Evolutionary conservation across 1,140 invertebrate genomes (phyloP), one percentile per base, ranked within the genome.

Genomic region (Meteorus sp.): DNA sequence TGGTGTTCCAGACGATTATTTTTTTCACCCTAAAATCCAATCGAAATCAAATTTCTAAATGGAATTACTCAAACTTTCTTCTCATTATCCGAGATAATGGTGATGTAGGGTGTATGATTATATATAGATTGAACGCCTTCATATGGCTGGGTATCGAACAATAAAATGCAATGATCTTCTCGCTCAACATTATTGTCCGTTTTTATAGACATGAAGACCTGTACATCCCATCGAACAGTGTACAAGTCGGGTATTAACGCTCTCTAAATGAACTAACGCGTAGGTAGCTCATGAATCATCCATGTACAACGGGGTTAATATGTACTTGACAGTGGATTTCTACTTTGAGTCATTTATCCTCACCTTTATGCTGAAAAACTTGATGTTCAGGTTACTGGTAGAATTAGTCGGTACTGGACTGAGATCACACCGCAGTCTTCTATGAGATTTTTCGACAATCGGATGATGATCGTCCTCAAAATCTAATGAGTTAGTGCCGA

Each of bases 301-400:
- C n/a, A 23, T 15, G n/a, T 17, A 50, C 47, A 31, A 31, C 33
- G 8, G 29, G 25, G 7, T 50, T 31, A 27, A 50, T 50, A 50
- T 7, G n/a, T 13, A 25, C 8, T 17, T 53, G 17, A 52, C 33
- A 39, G 25, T 41, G 17, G 11, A 1, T 43, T 43, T 20, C 11
- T 27, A 3, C 13, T 29, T 41, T 8, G n/a, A 15, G 15, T n/a
- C 9, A 1, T 13, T 35, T 39, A 39, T 39, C 15, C 35, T 74
- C 72, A 79, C 78, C 72, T 78, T 80, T 47, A 79, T 74, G 62
- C 69, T 74, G 59, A 78, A 71, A 58, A 78, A 62, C 54, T 78
- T 79, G 44, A 76, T 72, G 62, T 70, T 75, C 55, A 76, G 69
- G 65, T 70, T 73, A 60, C 70, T 71, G 57, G 67, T 78, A 52